Evolutionary conservation across 2,888 invertebrate genomes (phyloP).

Genomic region (Noctua comes): DNA sequence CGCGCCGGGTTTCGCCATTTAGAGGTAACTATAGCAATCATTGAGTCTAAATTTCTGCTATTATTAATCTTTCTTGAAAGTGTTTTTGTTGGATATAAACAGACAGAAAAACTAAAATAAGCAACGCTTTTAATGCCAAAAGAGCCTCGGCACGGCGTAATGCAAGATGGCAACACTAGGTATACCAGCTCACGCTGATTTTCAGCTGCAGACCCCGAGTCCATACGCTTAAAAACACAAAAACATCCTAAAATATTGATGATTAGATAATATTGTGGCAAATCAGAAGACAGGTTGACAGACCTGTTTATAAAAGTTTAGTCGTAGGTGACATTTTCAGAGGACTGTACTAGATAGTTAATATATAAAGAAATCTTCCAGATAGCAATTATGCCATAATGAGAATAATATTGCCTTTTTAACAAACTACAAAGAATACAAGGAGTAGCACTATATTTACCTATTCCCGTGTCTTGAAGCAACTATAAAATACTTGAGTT

Average conservation of each 20-base stretch:
- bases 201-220: background rate
- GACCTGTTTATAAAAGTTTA: background rate
- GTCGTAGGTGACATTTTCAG: background rate
- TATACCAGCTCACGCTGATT: background rate
- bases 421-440: background rate
- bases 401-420: background rate
- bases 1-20: constrained; percentile 91
- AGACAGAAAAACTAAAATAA: background rate
- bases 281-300: background rate
- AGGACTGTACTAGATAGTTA: background rate
- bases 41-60: background rate
- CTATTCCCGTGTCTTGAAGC: background rate
- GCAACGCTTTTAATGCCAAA: background rate
- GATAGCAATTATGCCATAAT: background rate
- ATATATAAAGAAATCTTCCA: background rate
- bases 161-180: background rate
- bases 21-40: constrained; percentile 83
- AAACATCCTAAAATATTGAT: background rate
- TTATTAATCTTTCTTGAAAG: background rate
- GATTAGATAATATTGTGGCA: background rate
- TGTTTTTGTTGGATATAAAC: background rate
- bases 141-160: background rate
- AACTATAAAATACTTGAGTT: background rate
- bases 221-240: background rate
- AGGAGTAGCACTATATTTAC: background rate